Evolutionary conservation across 2,888 invertebrate genomes (phyloP).

Genomic region (Miltochrista miniata): DNA sequence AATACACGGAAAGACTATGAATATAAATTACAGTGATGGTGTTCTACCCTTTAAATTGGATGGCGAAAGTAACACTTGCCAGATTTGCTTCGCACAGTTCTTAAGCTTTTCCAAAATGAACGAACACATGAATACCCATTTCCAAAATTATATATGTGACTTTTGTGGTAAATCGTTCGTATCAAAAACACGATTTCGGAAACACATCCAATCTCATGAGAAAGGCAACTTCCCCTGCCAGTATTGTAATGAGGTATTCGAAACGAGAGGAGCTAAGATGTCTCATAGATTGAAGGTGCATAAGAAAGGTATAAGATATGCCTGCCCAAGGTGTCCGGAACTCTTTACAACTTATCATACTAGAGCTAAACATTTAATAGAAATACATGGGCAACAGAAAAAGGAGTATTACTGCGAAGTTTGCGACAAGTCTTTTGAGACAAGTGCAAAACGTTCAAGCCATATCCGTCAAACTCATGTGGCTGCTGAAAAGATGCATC

Average conservation of each 20-base stretch:
- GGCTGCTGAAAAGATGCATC: slow-evolving; percentile 44
- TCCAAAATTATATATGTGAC: slow-evolving; percentile 72
- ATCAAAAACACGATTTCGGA: slow-evolving; percentile 67
- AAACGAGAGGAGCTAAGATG: slow-evolving; percentile 61
- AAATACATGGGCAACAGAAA: slow-evolving; percentile 57
- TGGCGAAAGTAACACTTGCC: slow-evolving; percentile 57
- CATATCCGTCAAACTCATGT: slow-evolving; percentile 58
- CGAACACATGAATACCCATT: slow-evolving; percentile 74
- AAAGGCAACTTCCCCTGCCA: slow-evolving; percentile 67
- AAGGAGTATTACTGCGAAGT: slow-evolving; percentile 54
- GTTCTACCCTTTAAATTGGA: slow-evolving; percentile 70
- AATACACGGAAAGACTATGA: slow-evolving; percentile 51
- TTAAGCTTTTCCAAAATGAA: slow-evolving; percentile 64
- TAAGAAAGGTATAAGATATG: slow-evolving; percentile 63
- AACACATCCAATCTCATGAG: slow-evolving; percentile 69
- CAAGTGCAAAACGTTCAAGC: slow-evolving; percentile 61
- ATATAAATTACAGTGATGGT: slow-evolving; percentile 64
- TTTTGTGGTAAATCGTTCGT: slow-evolving; percentile 72
- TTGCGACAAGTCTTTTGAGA: slow-evolving; percentile 61
- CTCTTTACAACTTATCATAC: slow-evolving; percentile 65
- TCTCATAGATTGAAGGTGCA: slow-evolving; percentile 64
- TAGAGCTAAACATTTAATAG: slow-evolving; percentile 65
- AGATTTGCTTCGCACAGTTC: slow-evolving; percentile 58
- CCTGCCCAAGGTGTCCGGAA: slow-evolving; percentile 69
- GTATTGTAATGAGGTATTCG: slow-evolving; percentile 58